Percentiles rank a stretch among this genome's conserved stretches.
These are phyloP conservation scores for Drosophila niveifrons DNA, from an alignment of 2,888 invertebrate species.

Conservation along the genomic window DNA sequence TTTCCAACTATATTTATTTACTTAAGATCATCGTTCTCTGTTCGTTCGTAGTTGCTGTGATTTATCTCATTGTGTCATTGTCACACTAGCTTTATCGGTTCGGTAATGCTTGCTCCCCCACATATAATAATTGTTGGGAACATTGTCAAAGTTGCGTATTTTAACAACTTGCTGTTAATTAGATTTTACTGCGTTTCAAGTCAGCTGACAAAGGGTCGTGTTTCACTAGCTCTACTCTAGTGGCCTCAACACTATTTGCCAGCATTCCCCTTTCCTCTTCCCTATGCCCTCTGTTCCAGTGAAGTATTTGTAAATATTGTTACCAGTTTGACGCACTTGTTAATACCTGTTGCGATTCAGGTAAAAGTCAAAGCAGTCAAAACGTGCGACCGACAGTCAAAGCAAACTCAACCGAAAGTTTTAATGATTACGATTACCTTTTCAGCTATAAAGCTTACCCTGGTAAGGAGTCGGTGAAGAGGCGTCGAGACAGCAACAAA, in stretches of 20 bases:
- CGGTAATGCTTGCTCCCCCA: not conserved
- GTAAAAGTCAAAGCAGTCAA: constrained; percentile 48
- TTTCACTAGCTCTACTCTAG: constrained; percentile 30
- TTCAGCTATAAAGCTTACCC: constrained; percentile 36
- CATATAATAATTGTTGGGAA: constrained; percentile 12
- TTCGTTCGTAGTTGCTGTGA: too few species aligned
- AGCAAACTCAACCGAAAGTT: constrained; percentile 33
- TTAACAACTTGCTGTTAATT: constrained; percentile 52
- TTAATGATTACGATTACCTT: constrained; percentile 48
- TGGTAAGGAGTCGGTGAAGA: not conserved
- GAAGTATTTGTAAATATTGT: constrained; percentile 16
- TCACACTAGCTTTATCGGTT: not conserved
- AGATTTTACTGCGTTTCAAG: constrained; percentile 14
- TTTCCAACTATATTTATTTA: too few species aligned
- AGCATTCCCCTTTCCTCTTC: not conserved
- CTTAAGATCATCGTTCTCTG: too few species aligned
- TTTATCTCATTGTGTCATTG: too few species aligned
- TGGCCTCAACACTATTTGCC: not conserved
- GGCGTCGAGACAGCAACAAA: constrained; percentile 22
- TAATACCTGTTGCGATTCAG: constrained; percentile 45
- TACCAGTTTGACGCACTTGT: constrained; percentile 50
- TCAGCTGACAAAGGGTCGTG: constrained; percentile 51
- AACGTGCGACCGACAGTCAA: constrained; percentile 12
- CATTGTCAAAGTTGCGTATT: constrained; percentile 34
- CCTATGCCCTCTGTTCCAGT: not conserved